Evolutionary conservation across 2,113 vertebrate genomes (phyloP).

Genomic region (Perognathus longimembris): DNA sequence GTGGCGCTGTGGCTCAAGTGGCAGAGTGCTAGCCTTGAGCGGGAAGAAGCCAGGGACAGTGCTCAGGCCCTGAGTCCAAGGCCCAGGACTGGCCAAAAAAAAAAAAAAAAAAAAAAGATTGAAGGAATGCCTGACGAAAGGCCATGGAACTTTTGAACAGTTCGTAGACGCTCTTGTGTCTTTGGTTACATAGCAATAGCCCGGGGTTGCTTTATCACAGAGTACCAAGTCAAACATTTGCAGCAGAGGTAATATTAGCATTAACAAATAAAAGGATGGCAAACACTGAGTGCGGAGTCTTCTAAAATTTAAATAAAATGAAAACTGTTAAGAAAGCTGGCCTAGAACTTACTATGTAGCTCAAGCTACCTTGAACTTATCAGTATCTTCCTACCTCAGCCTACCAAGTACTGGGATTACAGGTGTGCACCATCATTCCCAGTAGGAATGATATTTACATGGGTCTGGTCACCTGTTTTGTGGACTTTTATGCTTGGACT

Average conservation of each 20-base stretch:
- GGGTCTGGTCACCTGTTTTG: no score
- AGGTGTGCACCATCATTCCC: no score
- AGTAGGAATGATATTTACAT: no score
- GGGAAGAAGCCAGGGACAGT: no score
- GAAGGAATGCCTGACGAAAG: neutral
- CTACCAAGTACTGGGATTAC: no score
- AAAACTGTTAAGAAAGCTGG: neutral
- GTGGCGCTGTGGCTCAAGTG: no score
- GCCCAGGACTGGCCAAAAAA: no score
- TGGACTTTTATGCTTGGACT: no score
- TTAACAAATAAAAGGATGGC: neutral
- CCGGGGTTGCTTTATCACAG: neutral
- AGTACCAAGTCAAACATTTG: constrained; percentile 35
- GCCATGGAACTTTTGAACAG: neutral
- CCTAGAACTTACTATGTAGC: neutral
- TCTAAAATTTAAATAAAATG: constrained; percentile 25
- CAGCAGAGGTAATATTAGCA: neutral
- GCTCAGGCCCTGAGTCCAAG: no score
- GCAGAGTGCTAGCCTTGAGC: no score
- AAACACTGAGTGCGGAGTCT: constrained; percentile 30
- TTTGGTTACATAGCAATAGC: neutral
- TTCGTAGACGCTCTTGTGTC: neutral
- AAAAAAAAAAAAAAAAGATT: no score
- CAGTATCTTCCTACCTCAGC: no score
- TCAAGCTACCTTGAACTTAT: neutral